Percentiles rank a stretch among this genome's conserved stretches.
Conservation (phyloP, 2,113 vertebrate species). For the Rynchops niger region DNA sequence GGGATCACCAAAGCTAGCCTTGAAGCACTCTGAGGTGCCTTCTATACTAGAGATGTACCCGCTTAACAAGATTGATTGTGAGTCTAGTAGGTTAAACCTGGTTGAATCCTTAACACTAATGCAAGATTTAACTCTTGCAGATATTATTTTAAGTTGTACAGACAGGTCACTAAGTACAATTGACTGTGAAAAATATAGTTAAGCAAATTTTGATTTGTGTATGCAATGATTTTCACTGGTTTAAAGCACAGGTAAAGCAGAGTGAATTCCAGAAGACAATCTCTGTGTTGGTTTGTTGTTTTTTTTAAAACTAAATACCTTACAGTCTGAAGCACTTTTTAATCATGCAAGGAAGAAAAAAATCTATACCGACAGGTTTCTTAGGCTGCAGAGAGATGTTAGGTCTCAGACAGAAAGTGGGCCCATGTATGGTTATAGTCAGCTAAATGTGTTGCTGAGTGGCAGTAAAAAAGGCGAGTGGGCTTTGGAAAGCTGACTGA, state of each 20-base stretch:
- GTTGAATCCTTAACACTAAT: neutral
- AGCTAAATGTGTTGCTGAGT: neutral
- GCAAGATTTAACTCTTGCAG: neutral
- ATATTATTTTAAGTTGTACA: neutral
- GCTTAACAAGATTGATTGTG: neutral
- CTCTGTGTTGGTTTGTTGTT: neutral
- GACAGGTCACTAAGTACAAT: neutral
- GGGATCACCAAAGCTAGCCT: neutral
- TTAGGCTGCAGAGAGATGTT: slow-evolving; percentile 5
- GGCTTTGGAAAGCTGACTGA: neutral
- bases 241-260: neutral
- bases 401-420: neutral
- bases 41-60: neutral
- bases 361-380: neutral
- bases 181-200: neutral
- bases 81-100: neutral
- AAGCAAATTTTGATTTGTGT: neutral
- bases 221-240: neutral
- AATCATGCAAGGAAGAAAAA: neutral
- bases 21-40: neutral
- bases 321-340: neutral
- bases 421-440: slow-evolving; percentile 32
- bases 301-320: neutral
- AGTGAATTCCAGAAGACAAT: neutral
- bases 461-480: neutral